phyloP scores from a whole-genome alignment of 2,113 vertebrate genomes.

The Hirundichthys speculiger region DNA sequence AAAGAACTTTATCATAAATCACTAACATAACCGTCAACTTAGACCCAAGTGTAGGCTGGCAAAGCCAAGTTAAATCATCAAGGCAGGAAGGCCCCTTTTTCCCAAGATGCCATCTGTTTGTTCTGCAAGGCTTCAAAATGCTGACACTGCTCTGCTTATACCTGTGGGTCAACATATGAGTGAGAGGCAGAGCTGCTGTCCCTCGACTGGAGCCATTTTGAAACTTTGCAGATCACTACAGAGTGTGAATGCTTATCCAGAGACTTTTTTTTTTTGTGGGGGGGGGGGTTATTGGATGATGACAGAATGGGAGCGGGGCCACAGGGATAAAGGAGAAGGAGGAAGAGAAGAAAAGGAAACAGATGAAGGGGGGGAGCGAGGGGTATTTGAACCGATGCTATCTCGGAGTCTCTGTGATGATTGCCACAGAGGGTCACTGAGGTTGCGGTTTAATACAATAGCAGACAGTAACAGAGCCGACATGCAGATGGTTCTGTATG shows the following conservation, averaged over 20 bases:
- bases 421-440: slow-evolving; percentile 55
- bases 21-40: slow-evolving; percentile 20
- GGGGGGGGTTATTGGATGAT: slow-evolving; percentile 68
- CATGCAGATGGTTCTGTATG: slow-evolving; percentile 28
- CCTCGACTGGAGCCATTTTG: slow-evolving; percentile 27
- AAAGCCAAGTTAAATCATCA: slow-evolving; percentile 53
- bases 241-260: slow-evolving; percentile 66
- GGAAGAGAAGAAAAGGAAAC: slow-evolving; percentile 40
- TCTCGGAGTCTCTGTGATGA: slow-evolving; percentile 57
- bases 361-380: slow-evolving; percentile 34
- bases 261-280: slow-evolving; percentile 61
- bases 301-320: slow-evolving; percentile 75
- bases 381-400: slow-evolving; percentile 66
- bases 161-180: slow-evolving; percentile 62
- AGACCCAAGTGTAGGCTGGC: slow-evolving; percentile 21
- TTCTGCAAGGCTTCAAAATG: slow-evolving; percentile 60
- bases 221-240: slow-evolving; percentile 43
- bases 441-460: slow-evolving; percentile 56
- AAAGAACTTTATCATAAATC: slow-evolving; percentile 25
- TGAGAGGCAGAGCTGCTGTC: slow-evolving; percentile 36
- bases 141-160: slow-evolving; percentile 66
- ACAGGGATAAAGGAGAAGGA: slow-evolving; percentile 58
- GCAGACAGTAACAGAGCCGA: slow-evolving; percentile 49
- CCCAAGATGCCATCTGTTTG: slow-evolving; percentile 63
- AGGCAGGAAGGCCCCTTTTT: slow-evolving; percentile 45